Evolutionary conservation across 2,797 vertebrate species (phyloP).

Genomic region (Muscicapa striata): DNA sequence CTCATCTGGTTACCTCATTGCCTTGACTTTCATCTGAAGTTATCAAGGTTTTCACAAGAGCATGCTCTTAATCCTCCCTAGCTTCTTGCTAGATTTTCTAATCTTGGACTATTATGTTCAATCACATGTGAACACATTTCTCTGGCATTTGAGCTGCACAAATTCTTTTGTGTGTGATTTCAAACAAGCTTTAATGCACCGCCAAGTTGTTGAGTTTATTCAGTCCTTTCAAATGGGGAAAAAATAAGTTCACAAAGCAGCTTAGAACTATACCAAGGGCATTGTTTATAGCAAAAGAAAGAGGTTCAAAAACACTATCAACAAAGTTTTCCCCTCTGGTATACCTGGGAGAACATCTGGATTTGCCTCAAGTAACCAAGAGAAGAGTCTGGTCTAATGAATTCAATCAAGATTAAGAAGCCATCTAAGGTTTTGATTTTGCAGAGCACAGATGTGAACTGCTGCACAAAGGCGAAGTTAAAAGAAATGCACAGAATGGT

Average conservation of each 20-base stretch:
- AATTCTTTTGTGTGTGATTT: slow-evolving; percentile 32
- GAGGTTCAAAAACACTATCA: neutral
- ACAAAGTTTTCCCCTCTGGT: neutral
- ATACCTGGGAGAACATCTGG: neutral
- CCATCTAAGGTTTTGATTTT: neutral
- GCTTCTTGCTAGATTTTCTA: slow-evolving; percentile 20
- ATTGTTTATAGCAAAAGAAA: neutral
- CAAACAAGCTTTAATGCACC: slow-evolving; percentile 19
- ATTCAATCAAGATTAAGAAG: neutral
- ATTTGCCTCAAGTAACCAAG: neutral
- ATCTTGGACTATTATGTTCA: slow-evolving; percentile 22
- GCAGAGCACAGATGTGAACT: neutral
- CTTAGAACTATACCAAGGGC: neutral
- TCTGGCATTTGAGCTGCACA: slow-evolving; percentile 14
- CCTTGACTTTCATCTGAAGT: neutral
- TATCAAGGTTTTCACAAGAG: slow-evolving; percentile 8
- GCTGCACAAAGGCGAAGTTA: neutral
- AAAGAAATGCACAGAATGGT: neutral
- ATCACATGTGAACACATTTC: slow-evolving; percentile 9
- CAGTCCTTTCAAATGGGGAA: slow-evolving; percentile 1
- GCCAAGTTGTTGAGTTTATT: slow-evolving; percentile 24
- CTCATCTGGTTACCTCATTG: neutral
- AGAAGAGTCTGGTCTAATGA: neutral
- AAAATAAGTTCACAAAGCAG: slow-evolving; percentile 8
- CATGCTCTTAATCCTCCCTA: neutral